Evolutionary conservation across 2,888 invertebrate species (phyloP), one percentile per base, ranked within the genome.

Genomic region (Platycnemis pennipes): DNA sequence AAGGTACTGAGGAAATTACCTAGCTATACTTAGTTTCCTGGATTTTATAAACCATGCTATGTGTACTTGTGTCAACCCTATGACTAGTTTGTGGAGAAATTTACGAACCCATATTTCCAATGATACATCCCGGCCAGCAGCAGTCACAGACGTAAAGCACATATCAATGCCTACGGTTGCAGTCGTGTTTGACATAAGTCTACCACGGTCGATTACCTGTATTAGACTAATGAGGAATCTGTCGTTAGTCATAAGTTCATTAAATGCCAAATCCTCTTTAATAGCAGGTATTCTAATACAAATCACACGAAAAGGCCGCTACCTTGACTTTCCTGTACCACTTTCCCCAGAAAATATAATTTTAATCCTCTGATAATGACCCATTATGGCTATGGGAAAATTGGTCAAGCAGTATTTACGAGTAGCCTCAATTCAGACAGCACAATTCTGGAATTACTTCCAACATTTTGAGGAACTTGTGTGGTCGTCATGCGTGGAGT

Each of bases 271-370:
- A 49, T 16, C 3, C 19, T 49, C 1, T 16, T 49, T 16, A 26
- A 63, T 63, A 63, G 1, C 22, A 63, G 26, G 63, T 22, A 7
- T n/a, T 26, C 22, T 16, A 63, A 26, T 22, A 63, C 22, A 5
- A 1, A 22, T 63, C 16, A 26, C 63, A 22, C 26, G 19, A 63
- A 19, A 44, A 16, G 5, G n/a, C 8, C 31, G 16, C 37, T 77
- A 99, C 99, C 99, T 99, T 94, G 99, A 99, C 97, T 99, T 99
- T 94, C 99, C 99, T 91, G 99, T 99, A 95, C 99, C 99, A 96
- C 99, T 99, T 97, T 99, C 99, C 19, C 99, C 99, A 95, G 99
- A 99, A 94, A 99, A 99, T 94, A 99, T 97, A 95, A 99, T 98
- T 97, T 99, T 99, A 95, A 99, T 5, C 16, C 37, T 77, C 16